Evolutionary conservation across 2,797 vertebrate species (phyloP).

Genomic region (Coendou prehensilis): DNA sequence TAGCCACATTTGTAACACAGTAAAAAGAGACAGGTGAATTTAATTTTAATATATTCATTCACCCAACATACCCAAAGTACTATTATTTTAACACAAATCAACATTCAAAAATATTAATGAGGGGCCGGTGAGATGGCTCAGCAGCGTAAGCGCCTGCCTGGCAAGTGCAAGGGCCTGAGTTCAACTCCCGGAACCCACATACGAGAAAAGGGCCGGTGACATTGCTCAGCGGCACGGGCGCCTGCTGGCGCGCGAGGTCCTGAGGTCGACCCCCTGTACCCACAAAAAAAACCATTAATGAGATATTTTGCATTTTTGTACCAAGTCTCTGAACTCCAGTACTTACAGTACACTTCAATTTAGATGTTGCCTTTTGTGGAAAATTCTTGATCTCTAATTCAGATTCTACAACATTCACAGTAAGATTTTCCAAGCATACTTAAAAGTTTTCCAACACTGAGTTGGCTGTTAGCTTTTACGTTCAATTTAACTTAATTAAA

Average conservation of each 20-base stretch:
- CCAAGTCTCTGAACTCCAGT: not conserved
- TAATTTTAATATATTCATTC: not conserved
- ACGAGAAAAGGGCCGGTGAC: no score
- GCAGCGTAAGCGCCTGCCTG: no score
- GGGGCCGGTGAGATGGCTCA: no score
- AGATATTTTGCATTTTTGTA: not conserved
- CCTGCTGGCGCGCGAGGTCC: no score
- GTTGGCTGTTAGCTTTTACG: not conserved
- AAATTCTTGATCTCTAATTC: not conserved
- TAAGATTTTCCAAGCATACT: not conserved
- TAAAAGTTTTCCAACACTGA: not conserved
- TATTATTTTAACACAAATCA: not conserved
- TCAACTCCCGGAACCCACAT: no score
- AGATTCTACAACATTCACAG: not conserved
- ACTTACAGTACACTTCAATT: not conserved
- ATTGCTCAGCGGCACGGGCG: no score
- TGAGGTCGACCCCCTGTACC: no score
- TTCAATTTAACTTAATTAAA: slow-evolving; percentile 37
- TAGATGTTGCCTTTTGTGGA: not conserved
- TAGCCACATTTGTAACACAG: not conserved
- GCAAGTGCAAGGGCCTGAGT: no score
- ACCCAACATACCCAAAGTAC: not conserved
- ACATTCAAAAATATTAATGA: not conserved
- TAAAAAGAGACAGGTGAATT: not conserved
- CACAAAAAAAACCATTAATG: not conserved